These are phyloP conservation scores for Candoia aspera DNA, from an alignment of 2,113 vertebrate species.

Conservation along the genomic window DNA sequence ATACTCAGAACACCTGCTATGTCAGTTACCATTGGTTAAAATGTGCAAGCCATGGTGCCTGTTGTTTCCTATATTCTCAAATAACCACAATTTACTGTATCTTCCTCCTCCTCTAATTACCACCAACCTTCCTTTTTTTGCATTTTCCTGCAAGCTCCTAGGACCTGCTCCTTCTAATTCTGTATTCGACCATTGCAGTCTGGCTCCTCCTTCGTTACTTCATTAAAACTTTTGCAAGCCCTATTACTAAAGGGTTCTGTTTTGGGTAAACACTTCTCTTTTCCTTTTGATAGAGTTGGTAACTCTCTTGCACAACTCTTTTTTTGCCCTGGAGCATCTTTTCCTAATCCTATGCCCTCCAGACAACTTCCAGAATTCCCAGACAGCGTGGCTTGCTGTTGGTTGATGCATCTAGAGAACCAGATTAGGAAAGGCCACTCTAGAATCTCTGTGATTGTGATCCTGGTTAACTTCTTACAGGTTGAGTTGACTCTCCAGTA, in stretches of 20 bases:
- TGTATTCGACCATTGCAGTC: neutral
- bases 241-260: neutral
- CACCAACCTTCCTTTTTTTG: neutral
- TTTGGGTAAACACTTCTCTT: neutral
- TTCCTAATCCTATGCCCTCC: neutral
- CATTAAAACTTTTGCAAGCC: neutral
- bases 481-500: neutral
- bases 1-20: neutral
- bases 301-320: neutral
- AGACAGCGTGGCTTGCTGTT: neutral
- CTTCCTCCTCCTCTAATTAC: neutral
- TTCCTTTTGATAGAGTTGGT: neutral
- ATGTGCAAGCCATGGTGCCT: neutral
- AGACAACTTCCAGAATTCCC: neutral
- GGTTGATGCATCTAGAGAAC: neutral
- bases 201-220: neutral
- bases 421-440: neutral
- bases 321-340: neutral
- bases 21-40: neutral
- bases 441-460: neutral
- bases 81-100: neutral
- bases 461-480: neutral
- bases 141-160: neutral
- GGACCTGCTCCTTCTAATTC: neutral
- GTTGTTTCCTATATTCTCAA: neutral